phyloP scores from a whole-genome alignment of 1,140 invertebrate genomes.

The Bombus balteatus region DNA sequence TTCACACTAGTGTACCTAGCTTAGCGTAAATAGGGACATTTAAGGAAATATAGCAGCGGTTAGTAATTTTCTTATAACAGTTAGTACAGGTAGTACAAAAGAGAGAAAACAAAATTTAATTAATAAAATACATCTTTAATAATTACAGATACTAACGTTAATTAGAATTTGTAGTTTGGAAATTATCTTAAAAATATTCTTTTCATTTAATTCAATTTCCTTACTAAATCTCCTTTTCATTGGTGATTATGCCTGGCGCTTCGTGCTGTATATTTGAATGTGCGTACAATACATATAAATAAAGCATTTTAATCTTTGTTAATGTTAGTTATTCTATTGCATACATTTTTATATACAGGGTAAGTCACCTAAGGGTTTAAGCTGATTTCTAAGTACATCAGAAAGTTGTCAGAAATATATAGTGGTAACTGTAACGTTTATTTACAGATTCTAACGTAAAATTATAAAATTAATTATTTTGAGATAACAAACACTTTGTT shows the following conservation, averaged over 20 bases:
- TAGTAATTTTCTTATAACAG: constrained; percentile 1
- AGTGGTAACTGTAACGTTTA: too few relatives aligned
- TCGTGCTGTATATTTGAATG: background rate
- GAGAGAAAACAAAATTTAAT: background rate
- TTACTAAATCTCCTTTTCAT: background rate
- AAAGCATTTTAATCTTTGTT: background rate
- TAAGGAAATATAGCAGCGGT: background rate
- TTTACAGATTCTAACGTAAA: too few relatives aligned
- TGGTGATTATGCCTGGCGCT: background rate
- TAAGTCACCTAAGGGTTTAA: too few relatives aligned
- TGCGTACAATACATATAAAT: background rate
- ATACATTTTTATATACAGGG: background rate
- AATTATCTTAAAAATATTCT: background rate
- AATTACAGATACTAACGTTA: background rate
- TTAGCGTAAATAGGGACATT: constrained; percentile 21
- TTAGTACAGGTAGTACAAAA: background rate
- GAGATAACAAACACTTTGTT: too few relatives aligned
- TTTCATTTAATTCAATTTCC: background rate
- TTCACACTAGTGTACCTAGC: constrained; percentile 12
- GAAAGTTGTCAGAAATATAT: too few relatives aligned
- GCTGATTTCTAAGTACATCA: too few relatives aligned
- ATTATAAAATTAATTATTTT: too few relatives aligned
- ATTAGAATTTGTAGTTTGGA: background rate
- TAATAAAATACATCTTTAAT: background rate
- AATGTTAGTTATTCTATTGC: background rate